Conservation (phyloP, 2,113 vertebrate genomes). For the Tragulus kanchil region DNA sequence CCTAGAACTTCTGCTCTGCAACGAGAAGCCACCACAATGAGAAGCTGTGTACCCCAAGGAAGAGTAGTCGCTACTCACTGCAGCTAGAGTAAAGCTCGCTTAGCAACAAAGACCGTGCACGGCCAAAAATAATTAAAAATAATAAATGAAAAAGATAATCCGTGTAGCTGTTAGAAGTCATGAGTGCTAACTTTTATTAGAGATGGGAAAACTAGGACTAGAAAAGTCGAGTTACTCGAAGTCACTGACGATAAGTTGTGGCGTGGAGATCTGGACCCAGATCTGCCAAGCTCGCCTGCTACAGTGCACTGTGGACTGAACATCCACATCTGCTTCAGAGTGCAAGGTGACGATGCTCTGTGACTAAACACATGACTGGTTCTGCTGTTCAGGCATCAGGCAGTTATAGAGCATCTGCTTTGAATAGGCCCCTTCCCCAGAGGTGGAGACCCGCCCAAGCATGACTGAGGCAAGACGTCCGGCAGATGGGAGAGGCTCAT, state of each 20-base stretch:
- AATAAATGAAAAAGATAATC: neutral
- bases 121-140: neutral
- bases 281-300: neutral
- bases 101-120: neutral
- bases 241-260: neutral
- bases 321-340: neutral
- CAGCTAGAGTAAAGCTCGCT: neutral
- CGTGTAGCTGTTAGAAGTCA: fast-evolving
- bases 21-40: neutral
- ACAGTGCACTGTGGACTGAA: fast-evolving
- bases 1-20: neutral
- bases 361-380: fast-evolving
- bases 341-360: fast-evolving
- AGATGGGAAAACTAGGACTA: neutral
- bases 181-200: fast-evolving
- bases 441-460: neutral
- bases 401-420: neutral
- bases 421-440: neutral
- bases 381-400: neutral
- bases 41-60: neutral
- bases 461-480: fast-evolving
- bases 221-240: neutral
- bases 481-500: fast-evolving
- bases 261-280: neutral
- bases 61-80: neutral